A percentile compares a stretch with the other conserved stretches of the same genome.
These are phyloP conservation scores for Anguilla japonica DNA, from an alignment of 2,113 vertebrate species.

Conservation along the genomic window DNA sequence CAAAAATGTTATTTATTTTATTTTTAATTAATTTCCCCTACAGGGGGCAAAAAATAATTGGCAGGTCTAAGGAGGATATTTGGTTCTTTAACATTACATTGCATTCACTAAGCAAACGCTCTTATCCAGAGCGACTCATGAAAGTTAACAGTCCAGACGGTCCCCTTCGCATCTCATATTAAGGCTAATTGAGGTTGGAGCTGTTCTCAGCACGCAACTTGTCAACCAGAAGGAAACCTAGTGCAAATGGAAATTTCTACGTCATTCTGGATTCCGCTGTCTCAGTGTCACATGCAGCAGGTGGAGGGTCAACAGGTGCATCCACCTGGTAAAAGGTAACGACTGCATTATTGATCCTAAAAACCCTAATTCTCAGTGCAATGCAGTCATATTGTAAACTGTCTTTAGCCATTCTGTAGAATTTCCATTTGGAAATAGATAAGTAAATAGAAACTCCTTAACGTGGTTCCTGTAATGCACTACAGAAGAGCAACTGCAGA, in stretches of 20 bases:
- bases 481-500: too few species aligned
- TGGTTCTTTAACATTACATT: neutral
- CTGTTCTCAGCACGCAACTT: neutral
- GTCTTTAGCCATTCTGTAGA: neutral
- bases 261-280: neutral
- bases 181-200: neutral
- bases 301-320: conserved; percentile 8
- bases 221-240: neutral
- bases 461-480: neutral
- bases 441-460: neutral
- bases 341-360: neutral
- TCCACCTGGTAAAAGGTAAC: neutral
- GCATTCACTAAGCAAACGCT: neutral
- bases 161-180: conserved; percentile 5
- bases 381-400: neutral
- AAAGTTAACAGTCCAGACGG: too few species aligned
- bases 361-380: neutral
- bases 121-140: too few species aligned
- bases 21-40: too few species aligned
- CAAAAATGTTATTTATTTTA: too few species aligned
- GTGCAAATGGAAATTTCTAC: neutral
- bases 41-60: too few species aligned
- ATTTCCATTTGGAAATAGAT: neutral
- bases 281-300: neutral
- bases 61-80: neutral